Percentiles rank a stretch among this genome's conserved stretches.
Conservation (phyloP, 1,140 invertebrate genomes). For the Copidosoma floridanum region DNA sequence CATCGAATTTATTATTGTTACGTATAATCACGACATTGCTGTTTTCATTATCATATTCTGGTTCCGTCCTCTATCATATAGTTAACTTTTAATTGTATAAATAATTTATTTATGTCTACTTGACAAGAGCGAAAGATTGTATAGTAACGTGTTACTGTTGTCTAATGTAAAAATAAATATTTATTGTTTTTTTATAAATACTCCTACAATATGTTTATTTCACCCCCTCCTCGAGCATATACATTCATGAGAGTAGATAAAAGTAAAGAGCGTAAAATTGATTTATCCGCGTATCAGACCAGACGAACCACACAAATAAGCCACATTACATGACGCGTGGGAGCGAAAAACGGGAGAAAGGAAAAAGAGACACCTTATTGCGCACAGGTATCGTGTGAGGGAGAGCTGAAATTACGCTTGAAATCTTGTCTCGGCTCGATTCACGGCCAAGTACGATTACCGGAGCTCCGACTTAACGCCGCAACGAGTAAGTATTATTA, state of each 20-base stretch:
- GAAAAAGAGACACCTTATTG: too few species aligned
- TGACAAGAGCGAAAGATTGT: constrained; percentile 19
- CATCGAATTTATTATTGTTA: too few species aligned
- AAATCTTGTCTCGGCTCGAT: constrained; percentile 1
- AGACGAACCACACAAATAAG: too few species aligned
- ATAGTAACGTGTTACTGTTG: constrained; percentile 27
- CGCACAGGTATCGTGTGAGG: too few species aligned
- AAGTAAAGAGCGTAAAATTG: too few species aligned
- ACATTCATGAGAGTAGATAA: too few species aligned
- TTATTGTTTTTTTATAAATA: constrained; percentile 23
- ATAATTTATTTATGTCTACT: constrained; percentile 18
- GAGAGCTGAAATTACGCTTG: constrained; percentile 10
- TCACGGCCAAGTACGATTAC: too few species aligned
- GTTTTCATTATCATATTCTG: neutral
- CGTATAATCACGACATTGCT: too few species aligned
- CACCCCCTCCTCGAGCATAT: neutral
- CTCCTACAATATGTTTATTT: neutral
- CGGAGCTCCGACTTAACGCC: constrained; percentile 5
- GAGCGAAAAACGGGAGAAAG: too few species aligned
- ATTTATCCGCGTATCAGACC: too few species aligned
- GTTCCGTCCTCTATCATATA: neutral
- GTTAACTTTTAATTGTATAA: constrained; percentile 3
- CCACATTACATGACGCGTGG: neutral
- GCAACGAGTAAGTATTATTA: constrained; percentile 11
- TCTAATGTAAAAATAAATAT: constrained; percentile 25